phyloP scores from a whole-genome alignment of 2,888 invertebrate species.

The Alloplasta piceator region DNA sequence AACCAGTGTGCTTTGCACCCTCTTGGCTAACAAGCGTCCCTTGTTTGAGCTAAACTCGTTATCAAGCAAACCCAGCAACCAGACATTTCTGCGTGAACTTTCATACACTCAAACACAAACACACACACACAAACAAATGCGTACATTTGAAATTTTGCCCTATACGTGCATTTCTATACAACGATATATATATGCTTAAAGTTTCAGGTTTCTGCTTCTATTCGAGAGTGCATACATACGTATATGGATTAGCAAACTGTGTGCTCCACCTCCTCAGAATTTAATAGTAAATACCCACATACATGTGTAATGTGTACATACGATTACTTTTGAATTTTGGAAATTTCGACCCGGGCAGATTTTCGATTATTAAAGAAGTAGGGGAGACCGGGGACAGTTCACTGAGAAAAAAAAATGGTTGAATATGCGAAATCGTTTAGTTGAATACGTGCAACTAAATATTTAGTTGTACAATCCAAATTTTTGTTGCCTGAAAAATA shows the following conservation, averaged over 20 bases:
- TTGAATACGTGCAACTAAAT: too few species aligned
- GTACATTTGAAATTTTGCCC: not conserved
- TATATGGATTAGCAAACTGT: slow-evolving; percentile 21
- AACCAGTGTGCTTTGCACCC: slow-evolving; percentile 56
- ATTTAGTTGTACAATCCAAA: too few species aligned
- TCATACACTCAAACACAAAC: slow-evolving; percentile 5
- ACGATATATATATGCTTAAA: slow-evolving; percentile 8
- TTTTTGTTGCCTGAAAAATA: too few species aligned
- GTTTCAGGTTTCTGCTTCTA: slow-evolving; percentile 6
- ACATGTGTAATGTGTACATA: not conserved
- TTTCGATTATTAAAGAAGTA: too few species aligned
- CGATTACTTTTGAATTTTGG: too few species aligned
- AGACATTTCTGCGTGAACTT: slow-evolving; percentile 45
- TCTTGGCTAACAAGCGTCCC: slow-evolving; percentile 71
- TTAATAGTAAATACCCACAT: not conserved
- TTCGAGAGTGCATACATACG: slow-evolving; percentile 16
- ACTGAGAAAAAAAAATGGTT: too few species aligned
- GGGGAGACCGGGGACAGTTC: too few species aligned
- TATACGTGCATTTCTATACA: not conserved
- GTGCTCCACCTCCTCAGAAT: slow-evolving; percentile 6
- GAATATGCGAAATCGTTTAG: too few species aligned
- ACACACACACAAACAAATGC: slow-evolving; percentile 3
- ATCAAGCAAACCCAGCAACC: slow-evolving; percentile 56
- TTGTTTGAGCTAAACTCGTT: slow-evolving; percentile 76
- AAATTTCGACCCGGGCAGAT: too few species aligned